Evolutionary conservation across 1,140 invertebrate species (phyloP).

Genomic region (Chrysopa pallens): DNA sequence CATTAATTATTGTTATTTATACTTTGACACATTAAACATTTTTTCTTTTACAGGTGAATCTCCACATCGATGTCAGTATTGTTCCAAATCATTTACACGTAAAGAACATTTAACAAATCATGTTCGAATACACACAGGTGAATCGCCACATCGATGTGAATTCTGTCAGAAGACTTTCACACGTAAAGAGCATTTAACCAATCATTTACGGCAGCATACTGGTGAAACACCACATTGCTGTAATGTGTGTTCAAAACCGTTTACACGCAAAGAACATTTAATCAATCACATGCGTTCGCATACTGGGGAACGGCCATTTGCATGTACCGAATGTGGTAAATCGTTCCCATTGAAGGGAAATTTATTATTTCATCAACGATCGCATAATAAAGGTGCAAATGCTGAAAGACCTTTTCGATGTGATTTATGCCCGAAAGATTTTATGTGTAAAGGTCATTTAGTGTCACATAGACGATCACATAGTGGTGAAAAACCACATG

Average conservation of each 20-base stretch:
- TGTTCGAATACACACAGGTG: slow-evolving; percentile 49
- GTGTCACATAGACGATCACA: slow-evolving; percentile 78
- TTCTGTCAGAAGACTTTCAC: slow-evolving; percentile 68
- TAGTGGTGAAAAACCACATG: slow-evolving; percentile 66
- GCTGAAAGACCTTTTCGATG: slow-evolving; percentile 85
- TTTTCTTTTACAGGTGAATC: slow-evolving; percentile 37
- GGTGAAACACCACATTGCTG: slow-evolving; percentile 57
- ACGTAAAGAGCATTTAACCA: slow-evolving; percentile 61
- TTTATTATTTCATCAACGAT: slow-evolving; percentile 86
- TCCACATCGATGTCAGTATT: slow-evolving; percentile 64
- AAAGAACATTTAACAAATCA: slow-evolving; percentile 68
- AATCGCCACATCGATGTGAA: slow-evolving; percentile 65
- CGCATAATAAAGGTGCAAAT: slow-evolving; percentile 70
- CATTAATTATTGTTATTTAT: no score
- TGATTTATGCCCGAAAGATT: slow-evolving; percentile 91
- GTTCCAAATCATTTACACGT: slow-evolving; percentile 67
- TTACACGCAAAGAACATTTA: slow-evolving; percentile 49
- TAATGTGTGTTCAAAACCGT: slow-evolving; percentile 48
- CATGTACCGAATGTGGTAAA: slow-evolving; percentile 68
- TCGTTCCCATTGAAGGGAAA: slow-evolving; percentile 76
- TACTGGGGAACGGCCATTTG: slow-evolving; percentile 70
- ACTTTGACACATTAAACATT: no score
- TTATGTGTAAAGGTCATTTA: slow-evolving; percentile 90
- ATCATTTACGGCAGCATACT: slow-evolving; percentile 51
- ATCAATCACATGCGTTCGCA: slow-evolving; percentile 67